Percentiles rank a stretch among this genome's conserved stretches.
These are phyloP conservation scores for Nomada ruficornis DNA, from an alignment of 2,888 invertebrate genomes.

Conservation along the genomic window DNA sequence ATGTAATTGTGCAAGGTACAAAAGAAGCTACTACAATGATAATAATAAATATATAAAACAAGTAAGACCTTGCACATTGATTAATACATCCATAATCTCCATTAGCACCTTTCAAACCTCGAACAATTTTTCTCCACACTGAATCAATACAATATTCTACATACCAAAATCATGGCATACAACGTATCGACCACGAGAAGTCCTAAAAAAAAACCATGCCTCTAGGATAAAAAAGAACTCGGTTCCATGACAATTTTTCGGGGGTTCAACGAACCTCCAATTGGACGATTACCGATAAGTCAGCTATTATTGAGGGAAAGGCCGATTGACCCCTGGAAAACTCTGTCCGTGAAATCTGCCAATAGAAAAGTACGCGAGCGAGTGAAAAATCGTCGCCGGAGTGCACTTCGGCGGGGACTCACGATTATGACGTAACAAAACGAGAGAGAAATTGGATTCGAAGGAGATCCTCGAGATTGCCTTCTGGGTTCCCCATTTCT, in stretches of 20 bases:
- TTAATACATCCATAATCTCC: no score
- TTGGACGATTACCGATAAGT: slow-evolving; percentile 6
- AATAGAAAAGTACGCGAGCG: slow-evolving; percentile 8
- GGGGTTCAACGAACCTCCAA: neutral
- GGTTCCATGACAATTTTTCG: neutral
- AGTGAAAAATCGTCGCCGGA: slow-evolving; percentile 21
- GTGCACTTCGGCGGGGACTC: slow-evolving; percentile 22
- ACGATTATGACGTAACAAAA: slow-evolving; percentile 45
- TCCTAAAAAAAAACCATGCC: neutral
- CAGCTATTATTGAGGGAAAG: slow-evolving; percentile 3
- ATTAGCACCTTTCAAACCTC: no score
- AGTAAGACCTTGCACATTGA: no score
- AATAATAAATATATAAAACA: no score
- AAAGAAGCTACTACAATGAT: no score
- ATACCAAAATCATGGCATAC: no score
- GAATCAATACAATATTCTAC: no score
- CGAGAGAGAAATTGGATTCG: slow-evolving; percentile 51
- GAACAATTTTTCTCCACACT: no score
- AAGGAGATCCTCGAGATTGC: slow-evolving; percentile 43
- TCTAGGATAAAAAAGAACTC: neutral
- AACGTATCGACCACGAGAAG: no score
- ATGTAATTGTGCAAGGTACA: no score
- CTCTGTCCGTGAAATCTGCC: neutral
- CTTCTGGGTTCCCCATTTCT: slow-evolving; percentile 9
- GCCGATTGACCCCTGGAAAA: neutral